phyloP scores from a whole-genome alignment of 2,113 vertebrate genomes.

The Strix aluco region DNA sequence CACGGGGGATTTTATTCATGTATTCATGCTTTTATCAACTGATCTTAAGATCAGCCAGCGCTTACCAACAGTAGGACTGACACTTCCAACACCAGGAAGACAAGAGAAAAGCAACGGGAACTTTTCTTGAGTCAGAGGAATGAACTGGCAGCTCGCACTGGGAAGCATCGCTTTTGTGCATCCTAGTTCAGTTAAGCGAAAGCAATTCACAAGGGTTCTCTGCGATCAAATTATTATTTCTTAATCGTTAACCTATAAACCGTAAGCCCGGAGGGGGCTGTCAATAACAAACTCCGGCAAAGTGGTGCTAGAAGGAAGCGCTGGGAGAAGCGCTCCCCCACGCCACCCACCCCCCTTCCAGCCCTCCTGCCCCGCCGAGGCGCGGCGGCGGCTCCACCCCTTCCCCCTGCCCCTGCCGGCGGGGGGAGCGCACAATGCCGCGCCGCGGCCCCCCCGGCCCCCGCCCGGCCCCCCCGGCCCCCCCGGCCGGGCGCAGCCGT shows the following conservation, averaged over 20 bases:
- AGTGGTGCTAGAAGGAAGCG: not conserved
- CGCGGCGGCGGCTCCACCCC: conserved; percentile 61
- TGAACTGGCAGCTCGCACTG: not conserved
- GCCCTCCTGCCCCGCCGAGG: not conserved
- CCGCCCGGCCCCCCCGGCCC: not conserved
- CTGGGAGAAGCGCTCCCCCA: not conserved
- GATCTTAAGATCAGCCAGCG: not conserved
- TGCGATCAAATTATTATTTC: not conserved
- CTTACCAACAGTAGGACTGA: not conserved
- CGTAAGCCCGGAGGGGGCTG: not conserved
- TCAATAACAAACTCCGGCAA: not conserved
- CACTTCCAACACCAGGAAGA: not conserved
- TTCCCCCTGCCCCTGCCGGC: not conserved
- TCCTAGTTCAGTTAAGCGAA: not conserved
- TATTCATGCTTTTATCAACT: not conserved
- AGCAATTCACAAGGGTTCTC: not conserved
- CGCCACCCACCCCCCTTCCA: not conserved
- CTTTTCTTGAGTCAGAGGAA: not conserved
- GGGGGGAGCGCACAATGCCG: not conserved
- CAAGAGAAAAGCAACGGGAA: not conserved
- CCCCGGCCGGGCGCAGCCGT: conserved; percentile 63
- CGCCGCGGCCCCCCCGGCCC: not conserved
- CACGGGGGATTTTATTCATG: not conserved
- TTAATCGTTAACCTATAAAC: not conserved
- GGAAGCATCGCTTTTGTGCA: not conserved